A percentile compares a stretch with the other conserved stretches of the same genome.
These are phyloP conservation scores for Bombus sylvicola DNA, from an alignment of 1,140 invertebrate species.

Conservation along the genomic window DNA sequence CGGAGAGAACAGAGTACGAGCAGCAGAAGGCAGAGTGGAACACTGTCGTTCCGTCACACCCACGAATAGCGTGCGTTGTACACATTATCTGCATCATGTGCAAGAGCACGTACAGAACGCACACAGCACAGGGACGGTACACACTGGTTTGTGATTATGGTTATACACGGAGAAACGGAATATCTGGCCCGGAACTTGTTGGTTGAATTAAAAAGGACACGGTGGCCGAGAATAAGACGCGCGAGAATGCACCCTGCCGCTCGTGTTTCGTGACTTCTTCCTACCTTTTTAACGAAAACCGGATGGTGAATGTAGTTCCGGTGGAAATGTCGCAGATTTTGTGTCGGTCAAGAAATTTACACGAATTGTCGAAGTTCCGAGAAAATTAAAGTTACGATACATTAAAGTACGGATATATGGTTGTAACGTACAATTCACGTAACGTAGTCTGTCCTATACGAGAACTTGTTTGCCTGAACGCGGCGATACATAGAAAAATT, in stretches of 20 bases:
- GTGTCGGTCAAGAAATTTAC: not conserved
- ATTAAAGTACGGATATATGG: not conserved
- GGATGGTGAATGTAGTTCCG: too few species aligned
- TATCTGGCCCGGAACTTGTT: slow-evolving; percentile 36
- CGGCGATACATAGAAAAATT: too few species aligned
- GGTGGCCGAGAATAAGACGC: slow-evolving; percentile 27
- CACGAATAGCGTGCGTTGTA: slow-evolving; percentile 77
- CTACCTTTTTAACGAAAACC: not conserved
- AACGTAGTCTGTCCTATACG: too few species aligned
- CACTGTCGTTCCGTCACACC: slow-evolving; percentile 70
- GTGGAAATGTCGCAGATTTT: too few species aligned
- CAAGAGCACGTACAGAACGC: slow-evolving; percentile 33
- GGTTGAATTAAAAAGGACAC: slow-evolving; percentile 59
- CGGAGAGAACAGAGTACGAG: slow-evolving; percentile 1
- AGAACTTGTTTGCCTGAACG: too few species aligned
- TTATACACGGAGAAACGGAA: slow-evolving; percentile 6
- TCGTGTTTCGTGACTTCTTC: not conserved
- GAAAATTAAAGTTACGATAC: not conserved
- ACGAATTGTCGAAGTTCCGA: too few species aligned
- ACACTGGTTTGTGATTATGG: slow-evolving; percentile 35
- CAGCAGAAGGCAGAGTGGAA: slow-evolving; percentile 25
- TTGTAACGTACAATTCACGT: not conserved
- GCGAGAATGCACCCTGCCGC: not conserved
- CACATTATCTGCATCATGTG: slow-evolving; percentile 64
- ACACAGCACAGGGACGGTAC: not conserved